phyloP scores from a whole-genome alignment of 2,888 invertebrate genomes.

The Pardosa pseudoannulata region DNA sequence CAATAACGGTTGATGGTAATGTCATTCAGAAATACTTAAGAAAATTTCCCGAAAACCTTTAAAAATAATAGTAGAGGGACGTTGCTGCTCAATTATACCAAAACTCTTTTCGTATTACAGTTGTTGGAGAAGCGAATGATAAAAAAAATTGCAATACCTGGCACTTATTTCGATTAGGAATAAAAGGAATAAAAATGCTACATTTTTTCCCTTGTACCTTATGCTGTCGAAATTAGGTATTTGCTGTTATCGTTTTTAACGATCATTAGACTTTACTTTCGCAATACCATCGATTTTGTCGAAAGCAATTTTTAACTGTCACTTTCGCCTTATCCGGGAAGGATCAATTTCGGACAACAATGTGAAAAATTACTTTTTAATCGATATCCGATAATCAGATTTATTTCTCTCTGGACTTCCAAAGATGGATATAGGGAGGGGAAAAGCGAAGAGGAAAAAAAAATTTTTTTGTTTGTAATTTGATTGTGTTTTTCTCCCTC shows the following conservation, averaged over 20 bases:
- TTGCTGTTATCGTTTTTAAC: conserved; percentile 67
- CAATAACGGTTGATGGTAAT: not conserved
- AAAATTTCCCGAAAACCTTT: not conserved
- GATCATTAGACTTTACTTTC: conserved; percentile 64
- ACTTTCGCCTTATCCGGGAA: conserved; percentile 59
- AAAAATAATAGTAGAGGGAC: not conserved
- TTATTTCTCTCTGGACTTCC: conserved; percentile 63
- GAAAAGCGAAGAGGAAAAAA: not conserved
- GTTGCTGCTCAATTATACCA: not conserved
- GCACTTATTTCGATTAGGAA: conserved; percentile 54
- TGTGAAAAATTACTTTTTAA: conserved; percentile 73
- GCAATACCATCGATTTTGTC: conserved; percentile 57
- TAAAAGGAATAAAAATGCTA: not conserved
- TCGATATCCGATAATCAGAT: conserved; percentile 72
- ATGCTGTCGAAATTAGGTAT: conserved; percentile 66
- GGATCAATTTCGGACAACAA: conserved; percentile 72
- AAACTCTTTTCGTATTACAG: not conserved
- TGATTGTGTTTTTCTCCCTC: conserved; percentile 17
- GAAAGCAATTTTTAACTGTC: conserved; percentile 72
- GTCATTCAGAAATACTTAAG: not conserved
- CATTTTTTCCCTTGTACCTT: conserved; percentile 24
- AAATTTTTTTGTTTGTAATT: conserved; percentile 17
- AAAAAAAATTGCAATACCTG: not conserved
- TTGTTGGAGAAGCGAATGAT: not conserved
- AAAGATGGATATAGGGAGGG: conserved; percentile 15